Evolutionary conservation across 2,888 invertebrate genomes (phyloP).

Genomic region (Standfussiana lucernea): DNA sequence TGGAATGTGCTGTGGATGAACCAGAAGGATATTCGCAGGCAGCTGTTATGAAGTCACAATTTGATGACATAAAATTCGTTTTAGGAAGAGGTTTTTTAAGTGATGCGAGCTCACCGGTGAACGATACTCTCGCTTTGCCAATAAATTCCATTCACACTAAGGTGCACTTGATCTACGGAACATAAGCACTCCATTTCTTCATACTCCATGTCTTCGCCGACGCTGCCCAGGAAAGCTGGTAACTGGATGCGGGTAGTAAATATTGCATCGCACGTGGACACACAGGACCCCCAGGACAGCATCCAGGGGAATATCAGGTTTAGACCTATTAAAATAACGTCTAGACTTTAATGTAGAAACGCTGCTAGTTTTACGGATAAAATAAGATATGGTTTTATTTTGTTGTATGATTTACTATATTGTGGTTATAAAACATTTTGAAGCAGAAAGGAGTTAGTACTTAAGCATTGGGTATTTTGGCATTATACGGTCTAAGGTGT

Average conservation of each 20-base stretch:
- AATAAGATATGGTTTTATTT: constrained; percentile 16
- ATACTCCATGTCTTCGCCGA: neutral
- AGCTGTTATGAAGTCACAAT: neutral
- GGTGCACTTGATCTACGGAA: neutral
- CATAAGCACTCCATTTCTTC: constrained; percentile 21
- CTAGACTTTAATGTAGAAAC: constrained; percentile 55
- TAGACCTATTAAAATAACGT: constrained; percentile 54
- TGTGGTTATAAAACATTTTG: neutral
- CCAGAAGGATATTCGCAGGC: neutral
- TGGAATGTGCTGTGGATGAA: neutral
- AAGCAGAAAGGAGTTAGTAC: neutral
- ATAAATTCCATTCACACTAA: neutral
- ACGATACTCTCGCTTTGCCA: neutral
- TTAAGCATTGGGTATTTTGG: neutral
- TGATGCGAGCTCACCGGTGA: neutral
- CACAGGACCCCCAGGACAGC: constrained; percentile 3
- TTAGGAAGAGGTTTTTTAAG: neutral
- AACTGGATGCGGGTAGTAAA: constrained; percentile 52
- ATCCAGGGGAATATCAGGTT: constrained; percentile 47
- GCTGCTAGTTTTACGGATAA: neutral
- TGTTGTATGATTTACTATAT: too few species aligned
- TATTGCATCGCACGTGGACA: constrained; percentile 55
- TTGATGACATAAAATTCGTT: neutral
- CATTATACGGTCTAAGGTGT: neutral
- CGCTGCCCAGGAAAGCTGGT: constrained; percentile 22